Evolutionary conservation across 1,140 invertebrate species (phyloP).

Genomic region (Anastrepha obliqua): DNA sequence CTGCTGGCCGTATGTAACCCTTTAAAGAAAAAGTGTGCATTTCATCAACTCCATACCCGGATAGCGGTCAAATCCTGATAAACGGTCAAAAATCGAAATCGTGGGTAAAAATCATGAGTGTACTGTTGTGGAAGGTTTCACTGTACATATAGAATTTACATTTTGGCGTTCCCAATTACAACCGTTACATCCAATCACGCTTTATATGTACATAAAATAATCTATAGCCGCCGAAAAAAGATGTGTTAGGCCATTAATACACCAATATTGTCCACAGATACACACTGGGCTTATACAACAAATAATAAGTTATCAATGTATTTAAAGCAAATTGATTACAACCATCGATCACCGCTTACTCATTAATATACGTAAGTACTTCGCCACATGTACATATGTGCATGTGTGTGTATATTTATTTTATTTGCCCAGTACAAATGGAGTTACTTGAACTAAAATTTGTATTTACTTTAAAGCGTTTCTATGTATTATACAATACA

Average conservation of each 20-base stretch:
- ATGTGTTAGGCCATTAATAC: not conserved
- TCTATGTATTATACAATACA: not conserved
- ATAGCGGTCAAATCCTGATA: no score
- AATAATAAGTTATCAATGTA: conserved; percentile 7
- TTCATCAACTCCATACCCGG: no score
- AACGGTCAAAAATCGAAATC: no score
- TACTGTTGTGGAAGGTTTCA: no score
- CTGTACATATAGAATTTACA: no score
- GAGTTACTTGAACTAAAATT: not conserved
- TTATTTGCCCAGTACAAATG: not conserved
- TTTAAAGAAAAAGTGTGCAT: no score
- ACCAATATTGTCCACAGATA: not conserved
- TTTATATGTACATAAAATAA: not conserved
- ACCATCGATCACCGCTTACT: not conserved
- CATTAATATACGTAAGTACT: no score
- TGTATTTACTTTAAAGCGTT: conserved; percentile 16
- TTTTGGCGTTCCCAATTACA: not conserved
- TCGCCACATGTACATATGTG: no score
- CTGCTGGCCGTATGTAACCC: no score
- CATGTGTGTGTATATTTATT: not conserved
- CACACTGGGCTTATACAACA: not conserved
- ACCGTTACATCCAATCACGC: not conserved
- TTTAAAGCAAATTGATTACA: conserved; percentile 2
- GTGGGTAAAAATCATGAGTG: no score
- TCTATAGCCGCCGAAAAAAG: not conserved